A percentile compares a stretch with the other conserved stretches of the same genome.
phyloP scores from a whole-genome alignment of 2,113 vertebrate species.

The Maccullochella peelii region DNA sequence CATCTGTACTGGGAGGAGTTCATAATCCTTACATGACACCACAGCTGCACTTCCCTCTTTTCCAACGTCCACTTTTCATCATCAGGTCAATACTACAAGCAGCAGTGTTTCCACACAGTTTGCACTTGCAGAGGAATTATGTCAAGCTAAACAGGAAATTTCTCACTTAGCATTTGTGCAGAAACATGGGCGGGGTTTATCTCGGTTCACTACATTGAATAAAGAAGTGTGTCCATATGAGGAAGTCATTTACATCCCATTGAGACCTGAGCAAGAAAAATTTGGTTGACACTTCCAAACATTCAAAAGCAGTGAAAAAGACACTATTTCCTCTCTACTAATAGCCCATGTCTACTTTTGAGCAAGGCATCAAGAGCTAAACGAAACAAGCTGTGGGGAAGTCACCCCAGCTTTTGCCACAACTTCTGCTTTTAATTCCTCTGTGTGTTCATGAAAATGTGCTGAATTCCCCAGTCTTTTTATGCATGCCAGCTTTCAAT shows the following conservation, averaged over 20 bases:
- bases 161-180: constrained; percentile 4
- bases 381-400: constrained; percentile 54
- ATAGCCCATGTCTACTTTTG: constrained; percentile 8
- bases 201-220: background rate
- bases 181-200: background rate
- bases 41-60: constrained; percentile 44
- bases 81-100: background rate
- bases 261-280: background rate
- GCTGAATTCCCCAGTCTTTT: constrained; percentile 10
- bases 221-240: background rate
- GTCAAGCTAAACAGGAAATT: constrained; percentile 35
- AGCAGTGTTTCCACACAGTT: constrained; percentile 1
- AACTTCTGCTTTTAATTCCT: constrained; percentile 74
- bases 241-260: constrained; percentile 12
- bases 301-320: background rate
- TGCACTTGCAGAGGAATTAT: constrained; percentile 1
- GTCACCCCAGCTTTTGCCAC: constrained; percentile 18
- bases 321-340: background rate
- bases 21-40: constrained; percentile 15
- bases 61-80: constrained; percentile 16
- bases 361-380: constrained; percentile 35
- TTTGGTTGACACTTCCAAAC: background rate
- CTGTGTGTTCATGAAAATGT: constrained; percentile 42
- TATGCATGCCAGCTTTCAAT: constrained; percentile 36
- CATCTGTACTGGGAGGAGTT: constrained; percentile 22